Evolutionary conservation across 2,113 vertebrate genomes (phyloP), one percentile per base, ranked within the genome.

Genomic region (Pelodiscus sinensis): DNA sequence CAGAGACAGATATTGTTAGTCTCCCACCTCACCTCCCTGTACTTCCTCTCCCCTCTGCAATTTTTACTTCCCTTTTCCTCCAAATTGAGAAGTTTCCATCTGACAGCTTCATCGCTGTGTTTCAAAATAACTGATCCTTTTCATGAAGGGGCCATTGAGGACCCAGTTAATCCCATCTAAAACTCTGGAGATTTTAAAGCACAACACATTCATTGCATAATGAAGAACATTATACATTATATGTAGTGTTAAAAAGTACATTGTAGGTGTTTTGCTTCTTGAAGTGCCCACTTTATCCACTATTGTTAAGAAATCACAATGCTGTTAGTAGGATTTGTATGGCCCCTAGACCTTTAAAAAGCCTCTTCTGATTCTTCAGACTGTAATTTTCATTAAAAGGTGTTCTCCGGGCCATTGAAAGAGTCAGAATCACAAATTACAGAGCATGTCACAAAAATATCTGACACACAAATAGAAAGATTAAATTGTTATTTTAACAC

Each of bases 1-100:
- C 44, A 44, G 44, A 44, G 44, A 44, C 44, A 44, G 77, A 38
- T 11, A 14, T 22, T 9, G 24, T 21, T 38, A 75, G 54, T 52
- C 65, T 94, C 86, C 15, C 18, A 31, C 65, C 35, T 50, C 52
- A 3, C 9, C 38, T 88, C 82, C 73, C 1, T 88, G 82, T 92
- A 88, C 73, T 92, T 91, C 38, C 89, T 25, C 80, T 16, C 35
- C 51, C n/a, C n/a, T 35, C 31, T 19, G 65, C n/a, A 71, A 18
- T 90, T 88, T 93, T 90, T 57, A 4, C 21, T 84, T 58, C 35
- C 12, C 22, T 79, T 96, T 93, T 81, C 15, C 15, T 88, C 29
- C 44, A 84, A 16, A 21, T 13, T 13, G 38, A 87, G 56, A 25
- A 21, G 5, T 57, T 19, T 65, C 57, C 5, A 60, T 89, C 84